Evolutionary conservation across 2,113 vertebrate genomes (phyloP), one percentile per base, ranked within the genome.

Genomic region (Fulica atra): DNA sequence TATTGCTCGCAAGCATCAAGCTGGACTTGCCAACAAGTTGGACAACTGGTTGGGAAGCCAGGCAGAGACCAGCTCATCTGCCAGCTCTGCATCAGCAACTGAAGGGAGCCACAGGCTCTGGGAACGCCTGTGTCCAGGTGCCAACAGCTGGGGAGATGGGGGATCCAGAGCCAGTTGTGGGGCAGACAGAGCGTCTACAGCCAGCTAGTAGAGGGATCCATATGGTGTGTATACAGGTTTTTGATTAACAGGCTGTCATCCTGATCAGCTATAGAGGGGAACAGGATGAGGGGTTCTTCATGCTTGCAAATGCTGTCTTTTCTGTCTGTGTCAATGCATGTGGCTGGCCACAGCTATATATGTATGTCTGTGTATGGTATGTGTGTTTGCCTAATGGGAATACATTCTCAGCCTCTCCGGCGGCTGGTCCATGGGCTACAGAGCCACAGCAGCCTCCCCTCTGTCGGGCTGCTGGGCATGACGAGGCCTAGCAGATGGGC

Each of bases 341-440:
- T 61, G 69, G 61, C 31, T 4, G 9, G 40, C 8, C 38, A 61
- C 35, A 76, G 66, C 53, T 78, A 19, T 31, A 4, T 19, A 26
- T 51, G 20, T 28, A 5, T 33, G 11, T 9, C 4, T 16, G 14
- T 0, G 3, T 13, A 6, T 9, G 46, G 33, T 5, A 44, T 13
- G 54, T 4, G n/a, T 16, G 25, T n/a, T 12, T 61, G 42, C 13
- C 77, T 11, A 1, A 2, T 31, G 60, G 80, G 48, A 68, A 18
- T 3, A 20, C 4, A 1, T 0, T 9, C 40, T 25, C 76, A 81
- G 64, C 46, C 80, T 54, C 59, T 0, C 31, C 26, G 31, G 19
- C 0, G 3, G 53, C 70, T 31, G 57, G 26, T 44, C 68, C 0
- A 0, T 56, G 48, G 77, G 56, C 40, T 35, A 3, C 0, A 1